These are phyloP conservation scores for Malurus melanocephalus DNA, from an alignment of 2,113 vertebrate species.

Conservation along the genomic window DNA sequence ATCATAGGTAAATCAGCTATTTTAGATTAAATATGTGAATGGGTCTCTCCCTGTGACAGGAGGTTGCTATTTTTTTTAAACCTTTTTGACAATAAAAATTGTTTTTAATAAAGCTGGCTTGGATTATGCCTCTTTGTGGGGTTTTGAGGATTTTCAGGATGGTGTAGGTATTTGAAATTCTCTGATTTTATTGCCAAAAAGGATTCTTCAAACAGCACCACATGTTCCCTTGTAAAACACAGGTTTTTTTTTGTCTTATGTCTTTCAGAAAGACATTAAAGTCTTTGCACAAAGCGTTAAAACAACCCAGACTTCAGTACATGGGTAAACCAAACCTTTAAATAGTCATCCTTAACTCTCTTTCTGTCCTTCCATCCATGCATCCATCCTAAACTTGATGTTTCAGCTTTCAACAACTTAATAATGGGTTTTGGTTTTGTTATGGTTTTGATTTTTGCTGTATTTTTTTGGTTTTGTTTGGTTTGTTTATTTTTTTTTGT, in stretches of 20 bases:
- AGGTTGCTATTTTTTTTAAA: neutral
- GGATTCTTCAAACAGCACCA: neutral
- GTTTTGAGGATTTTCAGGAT: neutral
- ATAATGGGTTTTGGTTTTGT: fast-evolving
- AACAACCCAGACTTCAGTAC: fast-evolving
- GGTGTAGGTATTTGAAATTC: neutral
- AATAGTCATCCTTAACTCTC: neutral
- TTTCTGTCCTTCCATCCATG: neutral
- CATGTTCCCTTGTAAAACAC: neutral
- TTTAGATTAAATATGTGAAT: neutral
- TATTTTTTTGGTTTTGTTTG: too few relatives aligned
- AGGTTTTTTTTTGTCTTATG: neutral
- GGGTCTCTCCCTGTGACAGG: neutral
- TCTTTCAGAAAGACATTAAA: neutral
- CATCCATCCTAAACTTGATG: neutral
- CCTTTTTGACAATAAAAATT: neutral
- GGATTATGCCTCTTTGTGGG: neutral
- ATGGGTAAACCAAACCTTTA: neutral
- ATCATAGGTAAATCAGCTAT: neutral
- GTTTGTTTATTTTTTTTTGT: too few relatives aligned
- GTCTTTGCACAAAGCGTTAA: neutral
- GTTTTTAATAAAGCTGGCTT: neutral
- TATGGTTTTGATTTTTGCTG: neutral
- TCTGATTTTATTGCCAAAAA: neutral
- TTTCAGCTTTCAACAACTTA: neutral